Percentiles rank a stretch among this genome's conserved stretches.
These are phyloP conservation scores for Cisticola juncidis DNA, from an alignment of 2,113 vertebrate species.

Conservation along the genomic window DNA sequence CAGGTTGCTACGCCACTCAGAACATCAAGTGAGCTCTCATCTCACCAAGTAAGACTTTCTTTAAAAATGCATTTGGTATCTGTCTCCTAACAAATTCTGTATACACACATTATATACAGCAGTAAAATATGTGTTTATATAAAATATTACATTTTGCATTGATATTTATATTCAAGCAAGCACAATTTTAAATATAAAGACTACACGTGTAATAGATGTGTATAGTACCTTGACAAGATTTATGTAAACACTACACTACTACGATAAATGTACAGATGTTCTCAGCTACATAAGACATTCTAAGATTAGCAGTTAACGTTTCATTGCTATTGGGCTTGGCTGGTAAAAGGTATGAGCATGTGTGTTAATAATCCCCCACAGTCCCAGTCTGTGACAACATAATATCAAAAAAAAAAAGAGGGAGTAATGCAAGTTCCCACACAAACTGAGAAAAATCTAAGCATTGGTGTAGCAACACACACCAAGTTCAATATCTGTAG, in stretches of 20 bases:
- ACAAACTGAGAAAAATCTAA: neutral
- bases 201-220: constrained; percentile 41
- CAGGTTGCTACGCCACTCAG: neutral
- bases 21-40: neutral
- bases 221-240: constrained; percentile 57
- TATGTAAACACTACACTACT: constrained; percentile 34
- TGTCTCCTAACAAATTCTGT: constrained; percentile 54
- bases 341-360: neutral
- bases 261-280: constrained; percentile 56
- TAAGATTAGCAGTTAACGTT: constrained; percentile 26
- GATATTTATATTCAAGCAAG: constrained; percentile 58
- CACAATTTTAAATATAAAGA: constrained; percentile 55
- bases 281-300: constrained; percentile 9
- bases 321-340: neutral
- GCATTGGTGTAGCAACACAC: neutral
- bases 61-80: constrained; percentile 47
- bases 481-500: neutral
- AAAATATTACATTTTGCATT: constrained; percentile 65
- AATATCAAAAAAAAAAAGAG: neutral
- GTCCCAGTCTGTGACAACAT: neutral
- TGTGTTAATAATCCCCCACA: neutral
- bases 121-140: constrained; percentile 59
- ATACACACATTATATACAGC: constrained; percentile 45
- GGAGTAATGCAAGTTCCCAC: neutral
- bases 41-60: neutral